phyloP scores from a whole-genome alignment of 2,113 vertebrate genomes.

The Lota lota region DNA sequence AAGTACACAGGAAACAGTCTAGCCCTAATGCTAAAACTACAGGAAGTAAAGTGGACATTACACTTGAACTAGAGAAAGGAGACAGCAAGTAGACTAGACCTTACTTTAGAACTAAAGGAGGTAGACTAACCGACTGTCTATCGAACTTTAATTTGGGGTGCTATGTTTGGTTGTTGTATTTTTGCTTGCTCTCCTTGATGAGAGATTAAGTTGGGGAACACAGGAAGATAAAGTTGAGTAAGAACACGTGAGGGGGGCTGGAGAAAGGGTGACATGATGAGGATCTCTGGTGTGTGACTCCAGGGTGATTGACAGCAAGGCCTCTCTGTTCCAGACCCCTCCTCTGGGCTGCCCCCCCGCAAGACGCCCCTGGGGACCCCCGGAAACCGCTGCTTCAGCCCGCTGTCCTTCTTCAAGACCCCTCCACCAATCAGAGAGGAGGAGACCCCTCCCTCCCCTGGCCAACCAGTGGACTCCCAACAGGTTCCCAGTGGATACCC shows the following conservation, averaged over 20 bases:
- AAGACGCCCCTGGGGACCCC: conserved; percentile 73
- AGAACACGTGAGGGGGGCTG: too few relatives aligned
- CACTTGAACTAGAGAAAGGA: neutral
- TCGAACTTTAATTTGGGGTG: too few relatives aligned
- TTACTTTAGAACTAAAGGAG: neutral
- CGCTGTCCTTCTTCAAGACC: conserved; percentile 70
- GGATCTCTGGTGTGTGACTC: too few relatives aligned
- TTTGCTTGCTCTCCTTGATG: too few relatives aligned
- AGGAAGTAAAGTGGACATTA: neutral
- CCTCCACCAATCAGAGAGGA: conserved; percentile 81
- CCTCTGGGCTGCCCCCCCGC: conserved; percentile 67
- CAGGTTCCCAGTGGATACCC: neutral
- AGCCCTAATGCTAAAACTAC: neutral
- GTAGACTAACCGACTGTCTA: too few relatives aligned
- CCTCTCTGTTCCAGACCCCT: conserved; percentile 34
- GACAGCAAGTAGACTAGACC: neutral
- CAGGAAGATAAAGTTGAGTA: too few relatives aligned
- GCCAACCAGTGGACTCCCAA: conserved; percentile 1
- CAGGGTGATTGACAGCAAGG: neutral
- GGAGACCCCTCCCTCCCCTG: conserved; percentile 42
- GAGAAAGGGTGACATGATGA: too few relatives aligned
- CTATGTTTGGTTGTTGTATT: neutral
- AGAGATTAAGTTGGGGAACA: too few relatives aligned
- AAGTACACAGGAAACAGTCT: neutral
- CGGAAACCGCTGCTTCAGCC: conserved; percentile 73